phyloP scores from a whole-genome alignment of 92 coral and sea anemone species.

The Nematostella vectensis region DNA sequence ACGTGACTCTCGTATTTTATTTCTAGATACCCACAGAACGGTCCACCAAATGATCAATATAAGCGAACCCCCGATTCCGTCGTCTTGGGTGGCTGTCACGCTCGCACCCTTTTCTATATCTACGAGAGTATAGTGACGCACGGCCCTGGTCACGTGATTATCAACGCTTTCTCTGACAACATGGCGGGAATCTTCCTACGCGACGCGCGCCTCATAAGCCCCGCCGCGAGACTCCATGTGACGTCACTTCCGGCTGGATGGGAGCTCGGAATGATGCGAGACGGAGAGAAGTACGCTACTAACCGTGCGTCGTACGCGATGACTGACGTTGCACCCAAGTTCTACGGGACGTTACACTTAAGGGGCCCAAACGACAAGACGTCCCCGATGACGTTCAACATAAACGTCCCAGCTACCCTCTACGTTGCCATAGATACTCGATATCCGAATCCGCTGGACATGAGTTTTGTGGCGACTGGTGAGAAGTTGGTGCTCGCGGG shows the following conservation, averaged over 20 bases:
- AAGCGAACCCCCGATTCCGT: no score
- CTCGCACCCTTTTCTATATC: conserved; percentile 51
- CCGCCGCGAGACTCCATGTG: conserved; percentile 59
- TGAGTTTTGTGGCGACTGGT: conserved; percentile 49
- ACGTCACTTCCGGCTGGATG: conserved; percentile 25
- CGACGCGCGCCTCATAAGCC: conserved; percentile 51
- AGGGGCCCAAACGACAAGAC: conserved; percentile 55
- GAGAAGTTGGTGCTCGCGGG: conserved; percentile 87
- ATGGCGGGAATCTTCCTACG: conserved; percentile 78
- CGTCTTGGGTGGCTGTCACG: conserved; percentile 73
- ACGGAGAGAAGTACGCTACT: conserved; percentile 87
- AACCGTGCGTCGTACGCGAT: conserved; percentile 65
- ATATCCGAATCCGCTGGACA: conserved; percentile 24
- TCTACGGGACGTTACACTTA: conserved; percentile 83
- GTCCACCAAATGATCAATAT: no score
- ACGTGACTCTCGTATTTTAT: no score
- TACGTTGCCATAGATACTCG: conserved; percentile 86
- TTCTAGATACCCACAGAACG: no score
- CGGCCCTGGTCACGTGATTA: conserved; percentile 60
- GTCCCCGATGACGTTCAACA: conserved; percentile 19
- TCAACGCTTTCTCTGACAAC: conserved; percentile 36
- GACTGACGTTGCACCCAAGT: conserved; percentile 76
- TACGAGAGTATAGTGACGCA: conserved; percentile 51
- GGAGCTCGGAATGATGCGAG: conserved; percentile 71
- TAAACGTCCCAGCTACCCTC: conserved; percentile 48